These are phyloP conservation scores for Lathamus discolor DNA, from an alignment of 2,113 vertebrate genomes.

Conservation along the genomic window DNA sequence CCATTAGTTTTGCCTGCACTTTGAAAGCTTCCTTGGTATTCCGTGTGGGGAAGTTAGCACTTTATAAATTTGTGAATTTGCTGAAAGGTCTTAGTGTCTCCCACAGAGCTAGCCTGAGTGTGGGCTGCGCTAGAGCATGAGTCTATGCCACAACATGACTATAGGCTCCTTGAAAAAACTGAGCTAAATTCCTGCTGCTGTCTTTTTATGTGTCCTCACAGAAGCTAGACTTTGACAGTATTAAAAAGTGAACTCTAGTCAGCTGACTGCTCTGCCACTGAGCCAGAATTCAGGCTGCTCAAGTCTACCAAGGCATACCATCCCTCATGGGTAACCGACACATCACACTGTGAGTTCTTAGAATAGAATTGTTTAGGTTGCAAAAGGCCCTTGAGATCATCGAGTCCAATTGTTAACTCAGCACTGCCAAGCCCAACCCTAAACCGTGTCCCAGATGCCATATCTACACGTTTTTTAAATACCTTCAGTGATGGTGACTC, in stretches of 20 bases:
- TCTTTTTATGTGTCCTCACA: not conserved
- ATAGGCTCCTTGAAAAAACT: not conserved
- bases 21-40: not conserved
- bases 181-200: not conserved
- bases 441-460: not conserved
- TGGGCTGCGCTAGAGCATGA: not conserved
- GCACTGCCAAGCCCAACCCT: not conserved
- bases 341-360: not conserved
- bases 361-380: not conserved
- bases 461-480: not conserved
- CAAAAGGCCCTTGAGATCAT: not conserved
- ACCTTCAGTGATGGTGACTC: not conserved
- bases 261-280: not conserved
- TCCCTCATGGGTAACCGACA: not conserved
- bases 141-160: fast-evolving
- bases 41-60: not conserved
- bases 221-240: not conserved
- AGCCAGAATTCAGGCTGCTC: not conserved
- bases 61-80: not conserved
- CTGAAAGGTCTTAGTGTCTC: not conserved
- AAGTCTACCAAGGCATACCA: not conserved
- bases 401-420: not conserved
- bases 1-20: not conserved
- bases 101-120: fast-evolving
- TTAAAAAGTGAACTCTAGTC: not conserved